These are phyloP conservation scores for Toxotes jaculatrix DNA, from an alignment of 2,113 vertebrate genomes.

Conservation along the genomic window DNA sequence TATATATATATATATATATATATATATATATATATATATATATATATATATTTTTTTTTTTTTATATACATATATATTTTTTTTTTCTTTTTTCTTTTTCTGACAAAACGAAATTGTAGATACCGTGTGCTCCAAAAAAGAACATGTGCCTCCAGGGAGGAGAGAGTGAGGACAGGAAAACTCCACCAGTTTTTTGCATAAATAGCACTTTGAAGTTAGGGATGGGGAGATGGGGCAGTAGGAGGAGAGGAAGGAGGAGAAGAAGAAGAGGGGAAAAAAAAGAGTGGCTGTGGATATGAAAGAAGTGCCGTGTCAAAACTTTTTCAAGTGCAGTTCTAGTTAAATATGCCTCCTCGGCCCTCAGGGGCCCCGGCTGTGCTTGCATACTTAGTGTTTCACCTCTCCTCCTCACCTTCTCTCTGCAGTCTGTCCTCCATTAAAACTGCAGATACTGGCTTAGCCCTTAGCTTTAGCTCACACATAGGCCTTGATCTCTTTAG, in stretches of 20 bases:
- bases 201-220: slow-evolving; percentile 87
- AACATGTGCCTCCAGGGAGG: slow-evolving; percentile 80
- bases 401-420: slow-evolving; percentile 49
- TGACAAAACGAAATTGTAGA: slow-evolving; percentile 57
- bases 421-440: slow-evolving; percentile 31
- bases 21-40: too few relatives aligned
- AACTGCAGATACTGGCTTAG: slow-evolving; percentile 40
- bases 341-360: slow-evolving; percentile 57
- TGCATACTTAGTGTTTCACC: slow-evolving; percentile 58
- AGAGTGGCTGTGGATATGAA: slow-evolving; percentile 41
- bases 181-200: slow-evolving; percentile 83
- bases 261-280: slow-evolving; percentile 47
- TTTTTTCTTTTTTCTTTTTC: slow-evolving; percentile 33
- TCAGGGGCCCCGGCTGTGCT: slow-evolving; percentile 47
- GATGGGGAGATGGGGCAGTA: slow-evolving; percentile 35
- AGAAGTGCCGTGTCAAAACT: slow-evolving; percentile 71
- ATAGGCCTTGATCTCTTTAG: slow-evolving; percentile 62
- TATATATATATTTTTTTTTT: background rate
- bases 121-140: slow-evolving; percentile 70
- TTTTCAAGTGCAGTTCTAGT: slow-evolving; percentile 63
- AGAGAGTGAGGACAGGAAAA: slow-evolving; percentile 82
- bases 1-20: too few relatives aligned
- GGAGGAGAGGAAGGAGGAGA: slow-evolving; percentile 29
- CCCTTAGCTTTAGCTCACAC: slow-evolving; percentile 44
- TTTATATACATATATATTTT: too few relatives aligned